phyloP scores from a whole-genome alignment of 2,888 invertebrate species.

The Eugnorisma glareosa region DNA sequence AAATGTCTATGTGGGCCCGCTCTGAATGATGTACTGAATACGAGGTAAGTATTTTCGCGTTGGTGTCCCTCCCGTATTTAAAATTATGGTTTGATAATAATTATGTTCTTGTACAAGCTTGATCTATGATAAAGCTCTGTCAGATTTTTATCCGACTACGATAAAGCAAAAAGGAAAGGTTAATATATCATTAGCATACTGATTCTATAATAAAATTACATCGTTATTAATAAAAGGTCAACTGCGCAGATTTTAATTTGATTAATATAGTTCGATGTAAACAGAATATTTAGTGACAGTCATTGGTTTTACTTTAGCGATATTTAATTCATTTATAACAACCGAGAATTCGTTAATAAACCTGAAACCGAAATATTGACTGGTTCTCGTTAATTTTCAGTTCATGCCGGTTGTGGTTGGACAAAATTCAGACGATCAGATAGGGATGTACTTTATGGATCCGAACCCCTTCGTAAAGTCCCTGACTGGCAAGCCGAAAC shows the following conservation, averaged over 20 bases:
- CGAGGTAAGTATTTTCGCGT: too few species aligned
- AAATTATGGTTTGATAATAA: not conserved
- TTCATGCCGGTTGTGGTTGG: conserved; percentile 87
- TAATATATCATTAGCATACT: not conserved
- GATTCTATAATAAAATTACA: conserved; percentile 2
- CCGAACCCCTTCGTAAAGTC: conserved; percentile 91
- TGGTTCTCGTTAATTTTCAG: conserved; percentile 73
- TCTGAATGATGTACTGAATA: too few species aligned
- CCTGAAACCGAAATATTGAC: conserved; percentile 8
- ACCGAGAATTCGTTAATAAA: not conserved
- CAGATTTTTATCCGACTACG: not conserved
- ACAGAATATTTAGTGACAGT: conserved; percentile 15
- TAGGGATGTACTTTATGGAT: conserved; percentile 89
- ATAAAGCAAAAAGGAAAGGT: not conserved
- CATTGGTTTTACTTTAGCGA: conserved; percentile 26
- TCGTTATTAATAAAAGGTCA: not conserved
- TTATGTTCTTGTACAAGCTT: not conserved
- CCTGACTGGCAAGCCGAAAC: conserved; percentile 91
- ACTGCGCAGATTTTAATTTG: not conserved
- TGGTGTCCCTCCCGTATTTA: too few species aligned
- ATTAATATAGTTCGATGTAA: conserved; percentile 2
- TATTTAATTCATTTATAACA: not conserved
- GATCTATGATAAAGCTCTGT: not conserved
- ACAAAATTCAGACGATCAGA: conserved; percentile 86
- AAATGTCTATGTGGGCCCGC: too few species aligned